Conservation (phyloP, 1,140 invertebrate genomes). For the Neotoxoptera formosana region DNA sequence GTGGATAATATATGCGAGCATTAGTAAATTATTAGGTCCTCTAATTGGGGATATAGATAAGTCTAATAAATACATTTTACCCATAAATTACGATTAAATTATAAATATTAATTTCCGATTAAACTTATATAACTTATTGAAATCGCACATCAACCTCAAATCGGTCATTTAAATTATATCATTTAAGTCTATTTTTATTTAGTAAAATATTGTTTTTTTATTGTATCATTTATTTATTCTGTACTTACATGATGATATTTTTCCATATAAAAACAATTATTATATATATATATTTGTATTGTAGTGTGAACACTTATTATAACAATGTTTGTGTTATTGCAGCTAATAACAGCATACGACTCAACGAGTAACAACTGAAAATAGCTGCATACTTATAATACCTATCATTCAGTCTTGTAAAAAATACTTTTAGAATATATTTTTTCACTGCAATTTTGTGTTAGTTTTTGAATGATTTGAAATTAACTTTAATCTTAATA, state of each 20-base stretch:
- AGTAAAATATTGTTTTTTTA: slow-evolving; percentile 21
- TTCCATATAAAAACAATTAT: background rate
- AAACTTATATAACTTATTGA: background rate
- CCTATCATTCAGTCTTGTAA: too few relatives aligned
- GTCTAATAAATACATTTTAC: slow-evolving; percentile 44
- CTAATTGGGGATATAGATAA: slow-evolving; percentile 41
- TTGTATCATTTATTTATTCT: background rate
- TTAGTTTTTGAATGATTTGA: too few relatives aligned
- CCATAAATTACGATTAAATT: background rate
- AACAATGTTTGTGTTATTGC: background rate
- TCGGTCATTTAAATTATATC: background rate
- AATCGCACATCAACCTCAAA: background rate
- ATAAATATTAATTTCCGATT: background rate
- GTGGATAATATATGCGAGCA: too few relatives aligned
- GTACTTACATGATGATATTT: background rate
- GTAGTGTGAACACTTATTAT: background rate
- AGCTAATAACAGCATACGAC: background rate
- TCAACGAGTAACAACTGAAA: background rate
- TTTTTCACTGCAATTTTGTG: too few relatives aligned
- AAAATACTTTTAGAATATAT: too few relatives aligned
- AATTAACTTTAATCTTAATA: too few relatives aligned
- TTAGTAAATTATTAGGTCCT: too few relatives aligned
- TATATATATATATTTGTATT: background rate
- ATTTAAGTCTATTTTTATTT: background rate
- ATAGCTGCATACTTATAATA: background rate